Evolutionary conservation across 2,888 invertebrate genomes (phyloP), one percentile per base, ranked within the genome.

Genomic region (Aricia artaxerxes): DNA sequence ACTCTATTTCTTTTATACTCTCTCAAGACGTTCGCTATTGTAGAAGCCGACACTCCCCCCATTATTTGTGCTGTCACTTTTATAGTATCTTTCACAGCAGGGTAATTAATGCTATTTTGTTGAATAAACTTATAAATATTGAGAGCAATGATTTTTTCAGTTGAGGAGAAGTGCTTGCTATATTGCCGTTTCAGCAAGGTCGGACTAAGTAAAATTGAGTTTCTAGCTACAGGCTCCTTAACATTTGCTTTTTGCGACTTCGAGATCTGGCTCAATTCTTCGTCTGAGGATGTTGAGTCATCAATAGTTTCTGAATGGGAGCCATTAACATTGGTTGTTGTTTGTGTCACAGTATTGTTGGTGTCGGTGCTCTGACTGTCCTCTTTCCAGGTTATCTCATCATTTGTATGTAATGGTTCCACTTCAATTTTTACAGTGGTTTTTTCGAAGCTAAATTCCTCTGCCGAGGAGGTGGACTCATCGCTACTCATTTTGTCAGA

Each of bases 111-210:
- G 31, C 64, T 64, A 11, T 24, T 64, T 24, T 31, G 24, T 31
- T 64, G 64, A 64, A 64, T 64, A 64, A 24, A 64, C 11, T 64
- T 64, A 64, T 31, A 64, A 31, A 64, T 64, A 64, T 64, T 64
- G 31, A 64, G 9, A 11, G 64, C 64, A 64, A 64, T 64, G 4
- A 64, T 24, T 4, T 64, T 64, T 64, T 64, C 64, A 64, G 64
- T 31, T 31, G 64, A 64, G 7, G 64, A 64, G 11, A 64, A 24
- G 0, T 64, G 24, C 4, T 64, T 24, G 31, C 64, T 31, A 31
- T 64, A 31, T 64, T 11, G 24, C 11, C 64, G 64, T 31, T 64
- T 64, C 6, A 64, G 31, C 11, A 64, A 64, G 9, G 24, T 64
- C 2, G 64, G 31, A 64, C 64, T 31, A 11, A 64, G 24, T 11